These are phyloP conservation scores for Garrulus glandarius DNA, from an alignment of 2,797 vertebrate species.

Conservation along the genomic window DNA sequence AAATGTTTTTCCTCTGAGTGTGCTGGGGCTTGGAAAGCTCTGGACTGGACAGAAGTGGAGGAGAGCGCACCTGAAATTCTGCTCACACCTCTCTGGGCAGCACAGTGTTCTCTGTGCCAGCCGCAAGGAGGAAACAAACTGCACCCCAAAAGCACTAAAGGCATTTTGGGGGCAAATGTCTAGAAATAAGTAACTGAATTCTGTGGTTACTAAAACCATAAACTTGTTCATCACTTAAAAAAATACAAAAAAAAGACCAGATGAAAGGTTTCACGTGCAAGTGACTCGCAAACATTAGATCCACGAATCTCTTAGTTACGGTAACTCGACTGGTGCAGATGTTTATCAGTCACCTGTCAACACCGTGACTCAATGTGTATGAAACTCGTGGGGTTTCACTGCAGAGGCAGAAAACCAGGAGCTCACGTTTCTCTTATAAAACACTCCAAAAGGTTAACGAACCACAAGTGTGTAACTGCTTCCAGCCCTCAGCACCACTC, in stretches of 20 bases:
- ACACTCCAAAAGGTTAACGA: constrained; percentile 65
- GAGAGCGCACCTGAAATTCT: not conserved
- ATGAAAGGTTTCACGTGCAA: constrained; percentile 38
- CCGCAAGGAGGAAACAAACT: not conserved
- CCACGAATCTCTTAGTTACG: constrained; percentile 62
- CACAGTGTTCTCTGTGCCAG: not conserved
- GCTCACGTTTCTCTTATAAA: constrained; percentile 77
- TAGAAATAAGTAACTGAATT: constrained; percentile 56
- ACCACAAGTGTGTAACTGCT: constrained; percentile 71
- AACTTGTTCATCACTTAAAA: not conserved
- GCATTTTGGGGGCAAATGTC: not conserved
- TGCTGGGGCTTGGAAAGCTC: not conserved
- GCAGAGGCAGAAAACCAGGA: constrained; percentile 73
- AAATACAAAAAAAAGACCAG: not conserved
- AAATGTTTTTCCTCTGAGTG: not conserved
- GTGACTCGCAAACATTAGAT: constrained; percentile 22
- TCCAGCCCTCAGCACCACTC: constrained; percentile 46
- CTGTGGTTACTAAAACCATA: constrained; percentile 32
- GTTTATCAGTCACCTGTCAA: constrained; percentile 78
- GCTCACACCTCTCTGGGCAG: not conserved
- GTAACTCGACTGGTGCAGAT: constrained; percentile 74
- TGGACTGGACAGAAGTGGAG: not conserved
- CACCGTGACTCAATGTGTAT: constrained; percentile 75
- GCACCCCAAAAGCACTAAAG: not conserved
- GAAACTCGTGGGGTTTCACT: constrained; percentile 73